Evolutionary conservation across 2,888 invertebrate genomes (phyloP).

Genomic region (Nasonia oneida): DNA sequence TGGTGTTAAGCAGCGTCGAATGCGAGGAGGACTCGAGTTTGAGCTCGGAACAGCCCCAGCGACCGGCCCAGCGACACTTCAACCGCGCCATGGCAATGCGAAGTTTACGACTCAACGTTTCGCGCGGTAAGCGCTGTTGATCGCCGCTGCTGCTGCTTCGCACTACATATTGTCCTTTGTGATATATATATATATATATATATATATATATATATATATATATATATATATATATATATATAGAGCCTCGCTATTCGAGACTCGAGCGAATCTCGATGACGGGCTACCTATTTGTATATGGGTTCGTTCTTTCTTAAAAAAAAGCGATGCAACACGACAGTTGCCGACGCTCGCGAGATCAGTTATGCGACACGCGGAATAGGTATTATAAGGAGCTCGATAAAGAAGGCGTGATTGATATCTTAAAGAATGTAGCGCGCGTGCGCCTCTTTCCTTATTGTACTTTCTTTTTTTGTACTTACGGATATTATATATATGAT

Average conservation of each 20-base stretch:
- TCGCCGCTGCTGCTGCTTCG: slow-evolving; percentile 41
- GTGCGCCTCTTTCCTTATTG: slow-evolving; percentile 16
- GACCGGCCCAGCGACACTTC: slow-evolving; percentile 87
- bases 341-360: not conserved
- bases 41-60: slow-evolving; percentile 70
- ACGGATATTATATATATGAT: not conserved
- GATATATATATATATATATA: slow-evolving; percentile 7
- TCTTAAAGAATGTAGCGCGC: not conserved
- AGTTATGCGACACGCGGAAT: not conserved
- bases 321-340: not conserved
- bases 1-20: slow-evolving; percentile 86
- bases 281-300: not conserved
- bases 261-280: slow-evolving; percentile 6
- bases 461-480: slow-evolving; percentile 50
- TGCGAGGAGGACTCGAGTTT: slow-evolving; percentile 75
- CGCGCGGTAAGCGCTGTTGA: slow-evolving; percentile 78
- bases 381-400: not conserved
- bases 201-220: slow-evolving; percentile 7
- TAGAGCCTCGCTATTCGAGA: slow-evolving; percentile 6
- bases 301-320: not conserved
- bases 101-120: slow-evolving; percentile 82
- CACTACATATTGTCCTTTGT: slow-evolving; percentile 13
- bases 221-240: slow-evolving; percentile 6
- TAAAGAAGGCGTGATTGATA: not conserved
- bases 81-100: slow-evolving; percentile 95